phyloP scores from a whole-genome alignment of 2,888 invertebrate species.

The Idaea biselata region DNA sequence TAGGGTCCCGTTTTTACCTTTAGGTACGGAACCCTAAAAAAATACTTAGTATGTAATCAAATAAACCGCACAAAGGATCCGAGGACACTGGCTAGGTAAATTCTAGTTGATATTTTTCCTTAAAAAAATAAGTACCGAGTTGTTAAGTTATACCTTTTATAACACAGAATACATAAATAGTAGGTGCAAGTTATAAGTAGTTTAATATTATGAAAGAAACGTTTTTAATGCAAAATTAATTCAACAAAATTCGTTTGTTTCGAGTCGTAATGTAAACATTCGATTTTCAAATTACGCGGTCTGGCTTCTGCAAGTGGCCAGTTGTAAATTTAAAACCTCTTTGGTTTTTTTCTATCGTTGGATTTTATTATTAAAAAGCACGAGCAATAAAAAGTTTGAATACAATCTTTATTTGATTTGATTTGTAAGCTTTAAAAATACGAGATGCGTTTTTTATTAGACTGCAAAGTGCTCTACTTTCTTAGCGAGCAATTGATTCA shows the following conservation, averaged over 20 bases:
- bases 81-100: too few relatives aligned
- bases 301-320: not conserved
- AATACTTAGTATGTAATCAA: too few relatives aligned
- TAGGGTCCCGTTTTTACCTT: too few relatives aligned
- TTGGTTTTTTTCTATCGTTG: not conserved
- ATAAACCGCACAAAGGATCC: too few relatives aligned
- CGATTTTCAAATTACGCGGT: conserved; percentile 4
- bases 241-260: not conserved
- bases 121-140: too few relatives aligned
- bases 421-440: not conserved
- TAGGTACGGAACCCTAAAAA: too few relatives aligned
- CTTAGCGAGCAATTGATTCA: conserved; percentile 18
- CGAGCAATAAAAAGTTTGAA: not conserved
- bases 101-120: too few relatives aligned
- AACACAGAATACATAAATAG: too few relatives aligned
- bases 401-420: not conserved
- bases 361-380: not conserved
- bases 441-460: not conserved
- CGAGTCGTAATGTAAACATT: not conserved
- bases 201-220: too few relatives aligned
- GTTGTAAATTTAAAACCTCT: not conserved
- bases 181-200: too few relatives aligned
- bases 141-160: too few relatives aligned
- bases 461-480: conserved; percentile 1
- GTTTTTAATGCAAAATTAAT: too few relatives aligned